phyloP scores from a whole-genome alignment of 2,113 vertebrate species.

The Mormyrus iriodes region DNA sequence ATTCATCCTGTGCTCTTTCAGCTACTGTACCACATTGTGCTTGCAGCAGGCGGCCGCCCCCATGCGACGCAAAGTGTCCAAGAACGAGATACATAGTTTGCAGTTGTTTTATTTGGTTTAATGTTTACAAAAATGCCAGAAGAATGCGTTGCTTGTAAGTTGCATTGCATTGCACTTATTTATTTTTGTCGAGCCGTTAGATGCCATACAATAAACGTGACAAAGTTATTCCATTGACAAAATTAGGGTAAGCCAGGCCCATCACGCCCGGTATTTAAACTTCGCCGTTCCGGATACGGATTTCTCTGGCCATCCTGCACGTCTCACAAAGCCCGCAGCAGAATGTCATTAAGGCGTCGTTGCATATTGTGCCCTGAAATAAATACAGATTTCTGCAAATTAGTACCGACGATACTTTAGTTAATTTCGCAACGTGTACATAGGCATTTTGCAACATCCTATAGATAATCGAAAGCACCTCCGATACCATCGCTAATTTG shows the following conservation, averaged over 20 bases:
- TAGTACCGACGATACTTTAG: constrained; percentile 16
- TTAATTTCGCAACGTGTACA: neutral
- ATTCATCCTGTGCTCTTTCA: neutral
- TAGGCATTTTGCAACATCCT: neutral
- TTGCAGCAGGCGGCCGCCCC: neutral
- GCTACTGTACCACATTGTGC: neutral
- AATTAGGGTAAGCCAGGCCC: no score
- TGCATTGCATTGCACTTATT: neutral
- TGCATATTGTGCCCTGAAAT: constrained; percentile 65
- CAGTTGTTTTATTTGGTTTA: neutral
- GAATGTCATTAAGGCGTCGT: constrained; percentile 60
- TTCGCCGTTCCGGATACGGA: constrained; percentile 65
- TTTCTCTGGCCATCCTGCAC: constrained; percentile 72
- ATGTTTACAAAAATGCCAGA: neutral
- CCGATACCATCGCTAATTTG: neutral
- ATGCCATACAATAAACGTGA: neutral
- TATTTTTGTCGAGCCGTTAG: no score
- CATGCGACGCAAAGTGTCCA: neutral
- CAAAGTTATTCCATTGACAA: neutral
- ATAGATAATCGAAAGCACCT: neutral
- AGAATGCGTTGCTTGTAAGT: neutral
- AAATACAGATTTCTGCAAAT: neutral
- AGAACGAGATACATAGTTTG: neutral
- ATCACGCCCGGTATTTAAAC: constrained; percentile 23
- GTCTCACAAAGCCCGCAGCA: constrained; percentile 62